phyloP scores from a whole-genome alignment of 1,140 invertebrate species.

The Brachionus rubens region DNA sequence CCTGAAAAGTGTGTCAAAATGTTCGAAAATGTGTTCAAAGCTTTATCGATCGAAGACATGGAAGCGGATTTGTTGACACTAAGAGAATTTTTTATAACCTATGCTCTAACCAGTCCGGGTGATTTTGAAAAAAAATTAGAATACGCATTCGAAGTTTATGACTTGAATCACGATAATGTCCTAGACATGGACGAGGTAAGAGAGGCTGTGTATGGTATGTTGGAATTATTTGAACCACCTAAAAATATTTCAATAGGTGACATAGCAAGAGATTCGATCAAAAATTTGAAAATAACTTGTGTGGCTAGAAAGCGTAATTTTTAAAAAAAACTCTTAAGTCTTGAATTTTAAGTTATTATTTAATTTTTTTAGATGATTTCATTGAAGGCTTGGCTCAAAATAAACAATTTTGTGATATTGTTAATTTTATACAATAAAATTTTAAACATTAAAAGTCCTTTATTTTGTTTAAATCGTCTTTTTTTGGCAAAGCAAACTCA shows the following conservation, averaged over 20 bases:
- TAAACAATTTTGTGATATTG: neutral
- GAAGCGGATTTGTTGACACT: neutral
- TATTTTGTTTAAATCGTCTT: too few relatives aligned
- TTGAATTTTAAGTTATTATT: too few relatives aligned
- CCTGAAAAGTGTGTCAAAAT: neutral
- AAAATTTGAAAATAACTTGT: constrained; percentile 24
- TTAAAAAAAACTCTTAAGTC: too few relatives aligned
- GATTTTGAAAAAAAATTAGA: constrained; percentile 20
- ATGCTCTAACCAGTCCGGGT: neutral
- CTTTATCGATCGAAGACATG: neutral
- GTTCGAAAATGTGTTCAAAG: constrained; percentile 11
- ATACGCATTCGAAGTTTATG: constrained; percentile 39
- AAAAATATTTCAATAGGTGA: neutral
- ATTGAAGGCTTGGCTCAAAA: neutral
- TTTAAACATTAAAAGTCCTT: too few relatives aligned
- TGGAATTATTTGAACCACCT: constrained; percentile 17
- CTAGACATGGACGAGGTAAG: constrained; percentile 1
- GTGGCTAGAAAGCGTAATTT: neutral
- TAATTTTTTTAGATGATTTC: neutral
- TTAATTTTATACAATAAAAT: neutral
- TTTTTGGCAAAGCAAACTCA: too few relatives aligned
- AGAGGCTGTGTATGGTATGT: constrained; percentile 18
- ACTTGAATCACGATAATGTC: neutral
- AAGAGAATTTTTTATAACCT: constrained; percentile 33
- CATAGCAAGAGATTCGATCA: neutral